Conservation (phyloP, 2,113 vertebrate genomes). For the Sporophila hypoxantha region DNA sequence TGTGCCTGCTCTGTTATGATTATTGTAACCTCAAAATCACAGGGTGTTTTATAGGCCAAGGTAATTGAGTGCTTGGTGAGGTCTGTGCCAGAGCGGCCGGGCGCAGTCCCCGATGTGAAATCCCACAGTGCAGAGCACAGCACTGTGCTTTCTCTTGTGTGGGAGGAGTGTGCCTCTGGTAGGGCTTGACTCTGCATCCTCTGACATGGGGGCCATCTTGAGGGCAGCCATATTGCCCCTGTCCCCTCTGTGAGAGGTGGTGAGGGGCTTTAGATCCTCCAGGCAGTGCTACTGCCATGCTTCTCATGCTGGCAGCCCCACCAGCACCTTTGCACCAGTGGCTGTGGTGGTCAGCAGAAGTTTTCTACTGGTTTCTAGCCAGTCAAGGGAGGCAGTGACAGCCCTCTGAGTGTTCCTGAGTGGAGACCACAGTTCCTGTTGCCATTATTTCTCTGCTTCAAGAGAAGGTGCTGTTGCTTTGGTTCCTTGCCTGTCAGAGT, state of each 20-base stretch:
- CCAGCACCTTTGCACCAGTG: fast-evolving
- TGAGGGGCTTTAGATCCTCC: background rate
- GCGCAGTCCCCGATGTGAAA: fast-evolving
- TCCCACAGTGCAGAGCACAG: background rate
- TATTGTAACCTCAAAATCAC: constrained; percentile 2
- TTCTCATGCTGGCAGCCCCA: background rate
- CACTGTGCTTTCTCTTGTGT: fast-evolving
- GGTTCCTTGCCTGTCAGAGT: background rate
- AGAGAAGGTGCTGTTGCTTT: background rate
- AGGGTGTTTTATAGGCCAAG: constrained; percentile 1
- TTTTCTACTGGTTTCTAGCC: background rate
- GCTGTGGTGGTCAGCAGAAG: background rate
- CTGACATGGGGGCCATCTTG: fast-evolving
- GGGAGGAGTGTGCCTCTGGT: background rate
- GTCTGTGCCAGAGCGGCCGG: fast-evolving
- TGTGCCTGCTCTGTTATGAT: background rate
- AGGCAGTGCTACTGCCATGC: background rate
- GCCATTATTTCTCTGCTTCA: background rate
- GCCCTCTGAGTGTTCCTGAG: fast-evolving
- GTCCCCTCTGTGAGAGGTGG: background rate
- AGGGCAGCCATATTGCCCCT: background rate
- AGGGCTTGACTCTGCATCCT: background rate
- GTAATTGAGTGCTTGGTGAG: background rate
- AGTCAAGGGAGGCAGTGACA: background rate
- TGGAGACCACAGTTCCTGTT: background rate